Evolutionary conservation across 2,797 vertebrate genomes (phyloP), one percentile per base, ranked within the genome.

Genomic region (Rhyacichthys aspro): DNA sequence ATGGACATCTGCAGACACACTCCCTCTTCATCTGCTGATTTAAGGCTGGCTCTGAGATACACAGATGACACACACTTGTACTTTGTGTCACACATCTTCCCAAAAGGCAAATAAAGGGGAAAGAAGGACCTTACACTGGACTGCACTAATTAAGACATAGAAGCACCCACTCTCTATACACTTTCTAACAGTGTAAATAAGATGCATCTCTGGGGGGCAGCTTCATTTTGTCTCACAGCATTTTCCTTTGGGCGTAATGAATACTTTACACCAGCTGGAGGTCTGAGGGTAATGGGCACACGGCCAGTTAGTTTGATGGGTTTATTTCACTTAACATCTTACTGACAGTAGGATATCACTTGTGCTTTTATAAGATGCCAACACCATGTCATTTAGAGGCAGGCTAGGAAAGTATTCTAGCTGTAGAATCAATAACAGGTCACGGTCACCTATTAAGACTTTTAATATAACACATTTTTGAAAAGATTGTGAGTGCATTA

Each of bases 241-340:
- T 72, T 65, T 59, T 83, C 81, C 70, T 79, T 64, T 67, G 11
- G 46, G 43, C 66, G 59, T 86, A 88, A 89, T 86, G 72, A 87
- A 68, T 69, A 62, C 63, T 79, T 87, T 87, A 85, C 58, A 80
- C 43, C 34, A 65, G 32, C 43, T 68, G 72, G 36, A 55, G 78
- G 70, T 79, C 18, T 37, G 57, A 82, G 56, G 78, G 34, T 80
- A 88, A 88, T 81, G 61, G 68, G 66, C 61, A 65, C 8, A 5
- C 58, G 66, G 60, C 77, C 72, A 77, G 66, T 63, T 82, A 57
- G 55, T 66, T 49, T 66, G 73, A 84, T 67, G 49, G 56, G 55
- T 54, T 80, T 49, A 59, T 85, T 79, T 81, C 67, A 81, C 70
- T 65, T n/a, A n/a, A n/a, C 57, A 43, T 79, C 77, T 79, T 72